Conservation (phyloP, 2,113 vertebrate genomes). For the Mustela nigripes region DNA sequence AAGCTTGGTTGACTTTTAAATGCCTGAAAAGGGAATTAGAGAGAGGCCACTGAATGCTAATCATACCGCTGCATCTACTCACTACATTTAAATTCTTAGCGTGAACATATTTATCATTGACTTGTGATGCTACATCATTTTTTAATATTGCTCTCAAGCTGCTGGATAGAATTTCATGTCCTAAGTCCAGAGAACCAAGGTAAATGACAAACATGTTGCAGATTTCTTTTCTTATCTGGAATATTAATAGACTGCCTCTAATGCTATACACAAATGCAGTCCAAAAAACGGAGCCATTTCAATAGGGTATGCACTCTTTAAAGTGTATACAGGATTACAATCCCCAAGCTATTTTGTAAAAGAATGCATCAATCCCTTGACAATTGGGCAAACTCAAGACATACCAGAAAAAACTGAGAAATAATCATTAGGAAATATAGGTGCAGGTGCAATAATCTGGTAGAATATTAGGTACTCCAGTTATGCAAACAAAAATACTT, state of each 20-base stretch:
- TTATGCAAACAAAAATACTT: background rate
- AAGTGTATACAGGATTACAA: constrained; percentile 34
- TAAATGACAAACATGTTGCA: constrained; percentile 79
- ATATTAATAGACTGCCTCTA: constrained; percentile 68
- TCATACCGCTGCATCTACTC: constrained; percentile 34
- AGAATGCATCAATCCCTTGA: background rate
- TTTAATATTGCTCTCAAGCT: constrained; percentile 70
- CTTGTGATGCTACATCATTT: constrained; percentile 79
- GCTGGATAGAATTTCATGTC: constrained; percentile 63
- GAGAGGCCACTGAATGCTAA: constrained; percentile 38
- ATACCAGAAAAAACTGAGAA: background rate
- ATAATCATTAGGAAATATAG: constrained; percentile 13
- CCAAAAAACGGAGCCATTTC: background rate
- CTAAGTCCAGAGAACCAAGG: constrained; percentile 53
- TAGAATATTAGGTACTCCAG: background rate
- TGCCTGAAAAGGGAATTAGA: constrained; percentile 44
- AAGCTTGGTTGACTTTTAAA: constrained; percentile 61
- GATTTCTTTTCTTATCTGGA: constrained; percentile 76
- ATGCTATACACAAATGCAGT: constrained; percentile 59
- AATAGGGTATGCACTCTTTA: background rate
- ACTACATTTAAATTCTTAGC: constrained; percentile 59
- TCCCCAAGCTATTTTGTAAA: constrained; percentile 32
- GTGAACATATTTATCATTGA: constrained; percentile 72
- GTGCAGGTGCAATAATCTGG: background rate
- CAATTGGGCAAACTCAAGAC: background rate